Evolutionary conservation across 2,888 invertebrate genomes (phyloP), one percentile per base, ranked within the genome.

Genomic region (Carpatolechia fugitivella): DNA sequence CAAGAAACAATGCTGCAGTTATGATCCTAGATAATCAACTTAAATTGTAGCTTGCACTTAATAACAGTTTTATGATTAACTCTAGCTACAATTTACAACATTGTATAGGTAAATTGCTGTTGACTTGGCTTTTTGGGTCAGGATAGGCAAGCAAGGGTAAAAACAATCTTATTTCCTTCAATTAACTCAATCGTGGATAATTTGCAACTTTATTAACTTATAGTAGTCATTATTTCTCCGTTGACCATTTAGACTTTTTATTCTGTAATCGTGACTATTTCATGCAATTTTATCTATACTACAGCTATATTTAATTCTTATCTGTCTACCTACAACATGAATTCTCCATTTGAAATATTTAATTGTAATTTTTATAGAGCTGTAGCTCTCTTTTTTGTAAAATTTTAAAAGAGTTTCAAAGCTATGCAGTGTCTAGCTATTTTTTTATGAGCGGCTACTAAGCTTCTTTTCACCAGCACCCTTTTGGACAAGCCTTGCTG

Each of bases 401-500:
- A 20, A 20, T 46, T 46, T 24, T 1, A 10, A n/a, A 11, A n/a
- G 20, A 13, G 5, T 29, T 46, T 2, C 1, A 4, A 5, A 20
- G 20, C 13, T n/a, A 1, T 29, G 13, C 0, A 4, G 5, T 13
- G 13, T 24, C 11, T 24, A 14, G 16, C 56, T 24, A 56, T 56
- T 59, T 18, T 53, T 58, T 52, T 49, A 55, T 48, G 14, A 41
- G 53, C 16, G 57, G 52, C 60, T 50, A 56, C 54, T 55, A 40
- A 44, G 24, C 1, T 14, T 48, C 54, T 54, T 56, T 57, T 60
- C 51, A 31, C 14, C 18, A 10, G 47, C 29, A 31, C 36, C 76
- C 77, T 71, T n/a, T 79, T 74, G 85, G 88, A 82, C 87, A 79
- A 69, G 44, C 44, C 20, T 70, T 57, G 78, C 78, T 89, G 89